Base-by-base conservation (phyloP, 1,140 invertebrate species). In the Philopotamus ludificatus region DNA sequence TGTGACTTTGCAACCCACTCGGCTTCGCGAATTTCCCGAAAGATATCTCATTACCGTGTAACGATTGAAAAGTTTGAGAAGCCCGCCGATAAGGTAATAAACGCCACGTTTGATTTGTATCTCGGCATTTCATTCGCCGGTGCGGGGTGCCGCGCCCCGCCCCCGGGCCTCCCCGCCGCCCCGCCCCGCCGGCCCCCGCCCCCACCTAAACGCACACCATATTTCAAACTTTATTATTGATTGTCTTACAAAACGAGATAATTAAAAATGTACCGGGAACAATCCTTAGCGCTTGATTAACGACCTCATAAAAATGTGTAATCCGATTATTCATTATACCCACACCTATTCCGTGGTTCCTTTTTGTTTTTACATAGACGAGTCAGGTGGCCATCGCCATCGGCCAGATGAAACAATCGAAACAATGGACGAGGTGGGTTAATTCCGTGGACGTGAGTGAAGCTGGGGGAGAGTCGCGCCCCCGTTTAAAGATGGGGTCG, bases 101-200 rank as follows among this genome's bases (percentile, higher is more conserved):
- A 60, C 57, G 57, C 28, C 57, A 34, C 57, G 57, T 60, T 60
- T 60, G 57, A 60, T 60, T 60, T 60, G 57, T 60, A 60, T 60
- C 57, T 60, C 57, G 55, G 57, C 57, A n/a, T 60, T 60, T 60
- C 57, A 60, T 60, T 60, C 57, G 57, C 44, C 57, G 44, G 21
- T 23, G 42, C 18, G 51, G 28, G 57, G 57, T 15, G 54, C 18
- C n/a, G 12, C 26, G 28, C 28, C 34, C 41, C 34, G 22, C 34
- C 41, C 58, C 42, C 42, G 42, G 15, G 22, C 12, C 26, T 34
- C 8, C 28, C n/a, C 10, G 21, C 54, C 54, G n/a, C 45, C 15
- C 20, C 45, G 45, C 45, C 45, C 20, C 45, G 34, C 34, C 34
- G 8, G 8, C 8, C 22, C 51, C 39, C 28, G 3, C 25, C 21